These are phyloP conservation scores for Ptycholaimellus sp. DNA, from an alignment of 2,888 invertebrate species.

Conservation along the genomic window DNA sequence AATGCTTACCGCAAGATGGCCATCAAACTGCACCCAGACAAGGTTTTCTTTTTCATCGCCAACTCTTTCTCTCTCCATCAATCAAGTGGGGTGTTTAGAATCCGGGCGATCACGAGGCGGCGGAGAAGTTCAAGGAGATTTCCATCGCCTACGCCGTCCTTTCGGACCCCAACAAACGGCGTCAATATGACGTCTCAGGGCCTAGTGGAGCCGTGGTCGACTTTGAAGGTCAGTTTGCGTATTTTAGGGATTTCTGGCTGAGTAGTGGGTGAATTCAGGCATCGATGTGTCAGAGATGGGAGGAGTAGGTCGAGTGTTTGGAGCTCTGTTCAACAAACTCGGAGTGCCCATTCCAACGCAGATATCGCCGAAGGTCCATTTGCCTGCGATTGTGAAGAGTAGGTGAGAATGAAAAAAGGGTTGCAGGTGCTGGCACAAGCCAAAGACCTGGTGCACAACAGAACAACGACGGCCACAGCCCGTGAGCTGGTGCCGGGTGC, in stretches of 20 bases:
- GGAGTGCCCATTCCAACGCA: slow-evolving; percentile 26
- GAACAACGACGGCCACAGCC: neutral
- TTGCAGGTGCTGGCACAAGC: neutral
- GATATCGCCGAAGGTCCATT: slow-evolving; percentile 18
- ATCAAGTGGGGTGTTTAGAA: too few relatives aligned
- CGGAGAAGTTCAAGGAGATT: slow-evolving; percentile 23
- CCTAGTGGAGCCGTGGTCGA: slow-evolving; percentile 18
- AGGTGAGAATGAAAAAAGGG: too few relatives aligned
- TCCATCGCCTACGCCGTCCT: slow-evolving; percentile 24
- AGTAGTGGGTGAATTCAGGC: slow-evolving; percentile 9
- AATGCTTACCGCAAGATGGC: slow-evolving; percentile 23
- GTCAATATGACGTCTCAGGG: slow-evolving; percentile 24
- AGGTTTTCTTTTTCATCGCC: too few relatives aligned
- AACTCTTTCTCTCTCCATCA: too few relatives aligned
- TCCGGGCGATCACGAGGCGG: too few relatives aligned
- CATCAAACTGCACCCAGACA: slow-evolving; percentile 11
- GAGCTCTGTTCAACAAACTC: slow-evolving; percentile 23
- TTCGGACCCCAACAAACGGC: slow-evolving; percentile 23
- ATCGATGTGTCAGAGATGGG: slow-evolving; percentile 24
- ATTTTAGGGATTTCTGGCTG: neutral
- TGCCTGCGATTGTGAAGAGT: too few relatives aligned
- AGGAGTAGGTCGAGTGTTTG: slow-evolving; percentile 23
- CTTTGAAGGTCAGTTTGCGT: slow-evolving; percentile 4
- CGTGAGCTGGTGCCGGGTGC: neutral
- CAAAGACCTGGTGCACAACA: neutral